Evolutionary conservation across 2,113 vertebrate genomes (phyloP), one percentile per base, ranked within the genome.

Genomic region (Spea multiplicata): DNA sequence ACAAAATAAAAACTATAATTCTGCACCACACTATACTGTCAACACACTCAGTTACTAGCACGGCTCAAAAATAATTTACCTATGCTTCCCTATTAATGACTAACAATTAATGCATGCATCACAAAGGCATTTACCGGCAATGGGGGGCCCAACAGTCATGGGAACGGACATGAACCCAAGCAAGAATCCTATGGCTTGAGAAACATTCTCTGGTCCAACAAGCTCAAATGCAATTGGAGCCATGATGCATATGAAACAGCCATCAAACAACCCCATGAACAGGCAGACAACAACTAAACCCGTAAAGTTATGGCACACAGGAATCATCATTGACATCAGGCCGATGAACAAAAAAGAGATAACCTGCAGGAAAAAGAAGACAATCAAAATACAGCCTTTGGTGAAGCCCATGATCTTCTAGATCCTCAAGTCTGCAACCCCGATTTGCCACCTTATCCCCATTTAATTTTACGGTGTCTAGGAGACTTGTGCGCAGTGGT

Each of bases 191-290:
- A 99, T 99, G 81, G 96, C 97, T 84, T 99, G 96, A 10, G 97
- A 99, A 71, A 96, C 96, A 44, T 96, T 88, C 10, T 94, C 84
- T 44, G 93, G 62, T 3, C 96, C 97, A 4, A 99, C 96, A 48
- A 99, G 90, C 84, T 98, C 96, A 7, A 98, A 99, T 83, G 97
- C 97, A 67, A 98, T 97, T 7, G 97, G 97, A 12, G 96, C 97
- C 97, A 99, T 99, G 82, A 98, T 98, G 81, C 94, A 95, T 89
- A 99, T 99, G 88, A 99, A 99, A 88, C 97, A 98, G 73, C 97
- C 97, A 0, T 99, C 97, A 70, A 98, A 99, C 69, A 99, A 86
- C 4, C 97, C 97, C 97, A 99, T 98, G 74, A 99, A 86, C 80
- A 99, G 92, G 81, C 96, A 99, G 62, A 99, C 96, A 0, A 93